Evolutionary conservation across 2,113 vertebrate genomes (phyloP).

Genomic region (Chunga burmeisteri): DNA sequence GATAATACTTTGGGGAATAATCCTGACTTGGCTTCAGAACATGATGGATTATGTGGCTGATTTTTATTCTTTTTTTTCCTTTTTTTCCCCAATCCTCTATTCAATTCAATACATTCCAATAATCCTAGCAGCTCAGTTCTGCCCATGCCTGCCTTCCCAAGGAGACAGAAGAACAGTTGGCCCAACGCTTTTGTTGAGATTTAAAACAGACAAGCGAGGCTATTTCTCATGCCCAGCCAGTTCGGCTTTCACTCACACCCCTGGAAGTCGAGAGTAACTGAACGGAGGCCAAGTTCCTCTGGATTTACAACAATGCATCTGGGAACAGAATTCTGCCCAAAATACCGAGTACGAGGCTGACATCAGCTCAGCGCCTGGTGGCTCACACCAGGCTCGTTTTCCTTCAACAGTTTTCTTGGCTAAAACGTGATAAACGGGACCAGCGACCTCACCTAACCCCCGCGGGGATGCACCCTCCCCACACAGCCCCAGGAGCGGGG

Average conservation of each 20-base stretch:
- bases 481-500: fast-evolving
- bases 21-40: neutral
- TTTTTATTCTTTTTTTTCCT: neutral
- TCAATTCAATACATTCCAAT: neutral
- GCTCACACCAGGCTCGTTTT: neutral
- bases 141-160: neutral
- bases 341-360: neutral
- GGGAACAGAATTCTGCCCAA: neutral
- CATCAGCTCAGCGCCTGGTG: neutral
- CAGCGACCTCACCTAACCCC: neutral
- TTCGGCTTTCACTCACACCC: neutral
- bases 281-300: neutral
- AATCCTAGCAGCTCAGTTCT: neutral
- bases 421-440: neutral
- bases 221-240: neutral
- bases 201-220: neutral
- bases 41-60: neutral
- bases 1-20: neutral
- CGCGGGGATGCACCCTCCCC: fast-evolving
- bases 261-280: neutral
- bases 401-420: neutral
- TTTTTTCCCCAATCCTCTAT: neutral
- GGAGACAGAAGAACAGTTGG: neutral
- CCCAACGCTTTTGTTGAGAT: neutral
- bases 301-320: neutral